Conservation (phyloP, 1,140 invertebrate genomes). For the Leptopilina boulardi region DNA sequence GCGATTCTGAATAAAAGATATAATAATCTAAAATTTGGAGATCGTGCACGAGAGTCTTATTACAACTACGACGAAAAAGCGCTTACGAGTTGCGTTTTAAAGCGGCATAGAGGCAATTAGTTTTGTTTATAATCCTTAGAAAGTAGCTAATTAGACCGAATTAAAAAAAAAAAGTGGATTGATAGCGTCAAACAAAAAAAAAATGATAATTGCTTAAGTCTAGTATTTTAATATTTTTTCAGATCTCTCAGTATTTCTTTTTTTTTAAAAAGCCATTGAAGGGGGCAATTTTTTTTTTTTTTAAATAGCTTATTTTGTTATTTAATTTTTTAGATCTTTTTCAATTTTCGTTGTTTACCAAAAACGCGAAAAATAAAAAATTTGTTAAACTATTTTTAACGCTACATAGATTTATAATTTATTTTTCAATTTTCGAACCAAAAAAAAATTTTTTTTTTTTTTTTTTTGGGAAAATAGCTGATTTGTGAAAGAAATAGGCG, state of each 20-base stretch:
- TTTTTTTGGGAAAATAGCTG: background rate
- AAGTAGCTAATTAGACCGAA: constrained; percentile 1
- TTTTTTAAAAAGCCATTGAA: no score
- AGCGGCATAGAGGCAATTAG: constrained; percentile 26
- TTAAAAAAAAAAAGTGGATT: background rate
- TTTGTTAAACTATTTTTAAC: constrained; percentile 8
- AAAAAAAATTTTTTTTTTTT: no score
- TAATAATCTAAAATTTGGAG: background rate
- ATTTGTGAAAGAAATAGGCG: background rate
- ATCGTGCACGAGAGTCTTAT: constrained; percentile 1
- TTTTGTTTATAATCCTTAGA: constrained; percentile 27
- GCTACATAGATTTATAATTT: no score
- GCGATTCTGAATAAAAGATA: background rate
- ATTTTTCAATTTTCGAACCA: background rate
- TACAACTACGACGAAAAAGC: background rate
- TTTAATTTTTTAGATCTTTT: background rate
- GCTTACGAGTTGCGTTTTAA: constrained; percentile 17
- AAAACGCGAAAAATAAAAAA: background rate
- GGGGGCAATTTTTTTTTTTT: no score
- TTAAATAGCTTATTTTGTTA: background rate
- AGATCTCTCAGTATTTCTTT: constrained; percentile 8
- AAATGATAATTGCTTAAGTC: background rate
- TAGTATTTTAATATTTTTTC: background rate
- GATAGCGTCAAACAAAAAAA: background rate
- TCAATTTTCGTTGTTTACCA: background rate